Base-by-base conservation (phyloP, 2,797 vertebrate species). In the Cossypha heuglini region DNA sequence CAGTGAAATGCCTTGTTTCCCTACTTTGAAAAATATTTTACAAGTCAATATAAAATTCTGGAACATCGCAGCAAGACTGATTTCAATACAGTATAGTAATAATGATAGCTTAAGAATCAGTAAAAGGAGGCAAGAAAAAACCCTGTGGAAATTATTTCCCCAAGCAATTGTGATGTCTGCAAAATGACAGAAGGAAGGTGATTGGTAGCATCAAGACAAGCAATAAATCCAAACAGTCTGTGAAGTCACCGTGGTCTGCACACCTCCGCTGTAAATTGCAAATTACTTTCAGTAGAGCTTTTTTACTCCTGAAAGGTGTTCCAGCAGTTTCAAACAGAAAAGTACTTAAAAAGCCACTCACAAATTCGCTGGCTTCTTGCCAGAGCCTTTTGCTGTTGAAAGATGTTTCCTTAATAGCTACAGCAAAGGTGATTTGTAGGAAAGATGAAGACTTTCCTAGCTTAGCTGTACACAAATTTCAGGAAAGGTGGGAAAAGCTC, bases 121-220 rank as follows among this genome's bases (percentile, higher is more conserved):
- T 94, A 93, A 97, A 97, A 95, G 35, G 8, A 92, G 35, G 28
- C 29, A 95, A 82, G 80, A n/a, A 57, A 93, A 93, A 95, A 86
- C 1, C 51, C 7, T 48, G 88, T 95, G 77, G 57, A 93, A 94
- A 95, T 49, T 92, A 96, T 98, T 98, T 97, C 96, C 92, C 95
- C 96, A 97, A 97, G 90, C 81, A 96, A 97, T 96, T 97, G 96
- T 97, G 95, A 97, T 97, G 97, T 98, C 97, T 98, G 96, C 97
- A 96, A 97, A 98, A 97, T 95, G 90, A 96, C 95, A 97, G 78
- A 96, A 96, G 92, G 93, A 97, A 96, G 90, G 95, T 97, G 97
- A 98, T 93, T 96, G 92, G 95, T 87, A 98, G 98, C 97, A 98
- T 98, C 98, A 98, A 98, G 96, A 90, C 90, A 96, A 97, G 96